These are phyloP conservation scores for Dolomedes plantarius DNA, from an alignment of 2,888 invertebrate species.

Conservation along the genomic window DNA sequence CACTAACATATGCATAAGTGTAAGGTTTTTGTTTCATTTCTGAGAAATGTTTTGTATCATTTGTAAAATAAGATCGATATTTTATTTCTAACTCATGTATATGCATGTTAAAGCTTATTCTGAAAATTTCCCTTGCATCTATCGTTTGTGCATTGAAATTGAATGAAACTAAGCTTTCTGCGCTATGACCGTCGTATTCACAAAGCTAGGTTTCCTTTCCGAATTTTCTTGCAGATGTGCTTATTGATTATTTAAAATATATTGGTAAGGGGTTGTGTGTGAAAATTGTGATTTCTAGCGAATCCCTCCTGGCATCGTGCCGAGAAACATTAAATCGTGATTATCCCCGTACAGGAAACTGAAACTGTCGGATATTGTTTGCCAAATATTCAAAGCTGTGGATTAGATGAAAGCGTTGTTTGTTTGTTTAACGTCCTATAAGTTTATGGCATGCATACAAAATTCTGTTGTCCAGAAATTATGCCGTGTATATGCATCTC, in stretches of 20 bases:
- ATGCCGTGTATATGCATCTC: neutral
- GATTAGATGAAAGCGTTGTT: neutral
- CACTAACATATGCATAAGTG: too few relatives aligned
- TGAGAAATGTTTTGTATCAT: too few relatives aligned
- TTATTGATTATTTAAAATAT: slow-evolving; percentile 3
- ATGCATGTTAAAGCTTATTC: too few relatives aligned
- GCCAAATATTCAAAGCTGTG: neutral
- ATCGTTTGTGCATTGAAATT: too few relatives aligned
- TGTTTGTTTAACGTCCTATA: neutral
- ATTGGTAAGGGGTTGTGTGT: neutral
- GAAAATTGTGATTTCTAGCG: neutral
- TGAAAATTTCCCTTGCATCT: too few relatives aligned
- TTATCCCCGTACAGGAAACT: neutral
- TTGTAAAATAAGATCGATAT: too few relatives aligned
- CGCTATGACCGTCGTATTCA: neutral
- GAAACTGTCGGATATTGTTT: neutral
- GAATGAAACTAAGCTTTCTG: too few relatives aligned
- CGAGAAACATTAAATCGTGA: neutral
- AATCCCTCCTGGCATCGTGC: neutral
- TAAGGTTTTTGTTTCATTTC: too few relatives aligned
- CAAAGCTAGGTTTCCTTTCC: neutral
- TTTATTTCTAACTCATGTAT: too few relatives aligned
- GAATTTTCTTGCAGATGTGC: neutral
- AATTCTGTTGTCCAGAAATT: neutral
- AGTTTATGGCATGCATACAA: neutral